These are phyloP conservation scores for Gastracanthus pulcherrimus DNA, from an alignment of 2,888 invertebrate species.

Conservation along the genomic window DNA sequence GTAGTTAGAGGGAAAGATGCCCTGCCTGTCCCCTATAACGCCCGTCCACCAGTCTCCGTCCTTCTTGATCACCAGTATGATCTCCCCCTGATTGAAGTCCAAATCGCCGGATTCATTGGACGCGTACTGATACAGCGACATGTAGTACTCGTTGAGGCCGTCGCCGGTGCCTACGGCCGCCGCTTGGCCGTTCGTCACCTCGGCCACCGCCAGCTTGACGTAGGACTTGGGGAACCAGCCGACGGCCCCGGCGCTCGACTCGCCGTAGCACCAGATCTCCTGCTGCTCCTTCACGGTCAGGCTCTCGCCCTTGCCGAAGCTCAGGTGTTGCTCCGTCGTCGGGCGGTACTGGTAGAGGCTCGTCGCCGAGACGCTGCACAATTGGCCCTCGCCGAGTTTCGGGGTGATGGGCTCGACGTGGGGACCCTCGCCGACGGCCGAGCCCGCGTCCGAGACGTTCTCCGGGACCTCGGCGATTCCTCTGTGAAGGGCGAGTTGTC, in stretches of 20 bases:
- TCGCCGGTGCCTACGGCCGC: slow-evolving; percentile 63
- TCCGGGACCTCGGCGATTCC: slow-evolving; percentile 88
- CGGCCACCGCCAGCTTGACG: slow-evolving; percentile 74
- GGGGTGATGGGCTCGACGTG: slow-evolving; percentile 71
- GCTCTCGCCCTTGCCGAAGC: slow-evolving; percentile 82
- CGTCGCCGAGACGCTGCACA: slow-evolving; percentile 78
- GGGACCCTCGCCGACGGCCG: slow-evolving; percentile 73
- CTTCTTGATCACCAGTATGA: slow-evolving; percentile 90
- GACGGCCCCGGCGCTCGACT: slow-evolving; percentile 76
- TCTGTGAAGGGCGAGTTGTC: slow-evolving; percentile 75
- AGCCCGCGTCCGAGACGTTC: slow-evolving; percentile 79
- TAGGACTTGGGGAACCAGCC: slow-evolving; percentile 83
- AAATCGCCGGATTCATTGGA: slow-evolving; percentile 95
- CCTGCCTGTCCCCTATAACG: slow-evolving; percentile 87
- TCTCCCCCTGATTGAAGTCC: slow-evolving; percentile 90
- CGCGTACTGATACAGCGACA: slow-evolving; percentile 93
- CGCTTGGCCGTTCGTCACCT: slow-evolving; percentile 64
- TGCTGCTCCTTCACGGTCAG: slow-evolving; percentile 81
- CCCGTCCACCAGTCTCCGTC: slow-evolving; percentile 99
- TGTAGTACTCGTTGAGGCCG: slow-evolving; percentile 86
- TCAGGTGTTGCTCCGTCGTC: slow-evolving; percentile 80
- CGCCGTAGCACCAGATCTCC: slow-evolving; percentile 83
- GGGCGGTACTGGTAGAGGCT: slow-evolving; percentile 82
- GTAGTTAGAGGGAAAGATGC: slow-evolving; percentile 99
- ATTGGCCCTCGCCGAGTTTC: slow-evolving; percentile 72